These are phyloP conservation scores for Macrotus californicus DNA, from an alignment of 2,113 vertebrate species.

Conservation along the genomic window DNA sequence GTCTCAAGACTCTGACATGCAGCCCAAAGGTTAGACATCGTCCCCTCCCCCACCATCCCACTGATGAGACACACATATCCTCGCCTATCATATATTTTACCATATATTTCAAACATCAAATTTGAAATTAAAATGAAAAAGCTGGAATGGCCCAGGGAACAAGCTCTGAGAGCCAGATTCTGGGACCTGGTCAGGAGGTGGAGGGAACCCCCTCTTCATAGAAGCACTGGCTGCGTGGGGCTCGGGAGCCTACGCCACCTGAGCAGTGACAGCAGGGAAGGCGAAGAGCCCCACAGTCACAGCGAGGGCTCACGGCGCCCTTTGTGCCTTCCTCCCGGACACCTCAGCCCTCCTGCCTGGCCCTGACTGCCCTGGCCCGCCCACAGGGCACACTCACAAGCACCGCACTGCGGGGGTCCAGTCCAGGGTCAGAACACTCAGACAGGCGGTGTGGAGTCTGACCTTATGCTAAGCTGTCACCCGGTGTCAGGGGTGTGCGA, in stretches of 20 bases:
- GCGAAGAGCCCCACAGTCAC: neutral
- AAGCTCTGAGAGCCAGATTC: neutral
- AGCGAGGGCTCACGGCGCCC: rapidly evolving
- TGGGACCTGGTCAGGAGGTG: neutral
- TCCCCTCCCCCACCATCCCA: neutral
- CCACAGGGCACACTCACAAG: neutral
- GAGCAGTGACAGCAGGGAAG: neutral
- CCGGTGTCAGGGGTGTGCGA: neutral
- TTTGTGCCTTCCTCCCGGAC: rapidly evolving
- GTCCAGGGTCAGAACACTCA: neutral
- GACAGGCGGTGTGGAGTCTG: neutral
- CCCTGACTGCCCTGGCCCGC: neutral
- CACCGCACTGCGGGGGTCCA: rapidly evolving
- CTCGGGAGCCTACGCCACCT: neutral
- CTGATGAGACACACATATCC: neutral
- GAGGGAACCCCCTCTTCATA: neutral
- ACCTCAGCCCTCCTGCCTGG: neutral
- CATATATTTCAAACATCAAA: neutral
- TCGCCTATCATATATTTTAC: neutral
- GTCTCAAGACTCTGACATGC: neutral
- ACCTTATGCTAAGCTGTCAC: neutral
- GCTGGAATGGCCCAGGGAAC: neutral
- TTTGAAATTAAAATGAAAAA: neutral
- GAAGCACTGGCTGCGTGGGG: too few species aligned
- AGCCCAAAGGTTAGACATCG: neutral